Evolutionary conservation across 2,797 vertebrate genomes (phyloP).

Genomic region (Oreochromis mossambicus): DNA sequence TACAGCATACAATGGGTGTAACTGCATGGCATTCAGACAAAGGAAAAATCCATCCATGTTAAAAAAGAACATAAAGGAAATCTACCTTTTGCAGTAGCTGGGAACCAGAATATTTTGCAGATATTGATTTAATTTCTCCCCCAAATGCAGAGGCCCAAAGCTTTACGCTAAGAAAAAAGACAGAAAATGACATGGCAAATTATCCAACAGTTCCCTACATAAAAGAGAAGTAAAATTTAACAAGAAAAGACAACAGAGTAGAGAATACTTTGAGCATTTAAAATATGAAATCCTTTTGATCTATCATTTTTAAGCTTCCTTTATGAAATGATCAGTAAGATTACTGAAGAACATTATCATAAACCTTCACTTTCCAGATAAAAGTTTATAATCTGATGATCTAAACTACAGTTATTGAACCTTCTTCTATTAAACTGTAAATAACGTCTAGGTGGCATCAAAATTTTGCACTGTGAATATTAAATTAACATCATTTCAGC

Average conservation of each 20-base stretch:
- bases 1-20: constrained; percentile 20
- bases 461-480: background rate
- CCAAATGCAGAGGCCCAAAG: constrained; percentile 98
- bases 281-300: background rate
- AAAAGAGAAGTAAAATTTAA: background rate
- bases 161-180: constrained; percentile 81
- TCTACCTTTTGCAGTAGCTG: constrained; percentile 96
- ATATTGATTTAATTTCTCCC: constrained; percentile 97
- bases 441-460: background rate
- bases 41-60: background rate
- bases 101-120: constrained; percentile 95
- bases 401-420: background rate
- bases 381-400: background rate
- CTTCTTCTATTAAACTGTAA: background rate
- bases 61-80: background rate
- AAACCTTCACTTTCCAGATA: background rate
- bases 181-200: background rate
- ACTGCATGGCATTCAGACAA: constrained; percentile 26
- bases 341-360: background rate
- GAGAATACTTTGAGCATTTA: background rate
- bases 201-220: background rate
- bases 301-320: background rate
- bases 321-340: background rate
- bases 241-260: background rate
- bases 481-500: background rate